Evolutionary conservation across 2,888 invertebrate genomes (phyloP).

Genomic region (Cetonia aurata): DNA sequence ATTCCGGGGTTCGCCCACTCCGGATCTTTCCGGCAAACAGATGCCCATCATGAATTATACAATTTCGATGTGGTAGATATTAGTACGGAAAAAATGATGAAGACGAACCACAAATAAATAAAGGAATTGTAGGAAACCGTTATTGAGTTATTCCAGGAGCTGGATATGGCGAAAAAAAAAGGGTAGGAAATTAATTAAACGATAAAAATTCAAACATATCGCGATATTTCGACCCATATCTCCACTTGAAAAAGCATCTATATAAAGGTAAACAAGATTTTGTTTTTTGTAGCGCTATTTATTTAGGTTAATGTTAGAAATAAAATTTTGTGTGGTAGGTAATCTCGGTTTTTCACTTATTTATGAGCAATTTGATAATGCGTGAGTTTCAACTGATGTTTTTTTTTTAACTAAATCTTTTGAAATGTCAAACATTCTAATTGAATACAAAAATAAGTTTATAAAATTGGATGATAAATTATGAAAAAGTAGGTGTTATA

Average conservation of each 20-base stretch:
- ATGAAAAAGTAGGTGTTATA: constrained; percentile 6
- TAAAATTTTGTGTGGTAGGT: too few species aligned
- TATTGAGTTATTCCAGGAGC: constrained; percentile 7
- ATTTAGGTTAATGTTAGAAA: too few species aligned
- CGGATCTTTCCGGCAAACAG: background rate
- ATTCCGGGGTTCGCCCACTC: background rate
- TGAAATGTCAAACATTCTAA: background rate
- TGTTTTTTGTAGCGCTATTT: too few species aligned
- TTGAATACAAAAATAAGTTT: background rate
- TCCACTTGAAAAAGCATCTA: too few species aligned
- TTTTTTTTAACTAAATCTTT: too few species aligned
- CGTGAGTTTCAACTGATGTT: too few species aligned
- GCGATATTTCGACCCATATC: background rate
- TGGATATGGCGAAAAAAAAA: too few species aligned
- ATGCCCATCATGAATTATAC: constrained; percentile 11
- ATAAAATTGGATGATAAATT: background rate
- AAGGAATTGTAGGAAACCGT: constrained; percentile 4
- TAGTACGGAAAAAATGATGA: background rate
- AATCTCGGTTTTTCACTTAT: too few species aligned
- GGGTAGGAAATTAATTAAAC: constrained; percentile 5
- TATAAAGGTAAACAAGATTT: too few species aligned
- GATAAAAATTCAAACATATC: constrained; percentile 17
- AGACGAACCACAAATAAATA: background rate
- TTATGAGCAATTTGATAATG: too few species aligned
- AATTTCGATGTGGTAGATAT: constrained; percentile 13